Evolutionary conservation across 1,140 invertebrate species (phyloP), one percentile per base, ranked within the genome.

Genomic region (Papilio helenus): DNA sequence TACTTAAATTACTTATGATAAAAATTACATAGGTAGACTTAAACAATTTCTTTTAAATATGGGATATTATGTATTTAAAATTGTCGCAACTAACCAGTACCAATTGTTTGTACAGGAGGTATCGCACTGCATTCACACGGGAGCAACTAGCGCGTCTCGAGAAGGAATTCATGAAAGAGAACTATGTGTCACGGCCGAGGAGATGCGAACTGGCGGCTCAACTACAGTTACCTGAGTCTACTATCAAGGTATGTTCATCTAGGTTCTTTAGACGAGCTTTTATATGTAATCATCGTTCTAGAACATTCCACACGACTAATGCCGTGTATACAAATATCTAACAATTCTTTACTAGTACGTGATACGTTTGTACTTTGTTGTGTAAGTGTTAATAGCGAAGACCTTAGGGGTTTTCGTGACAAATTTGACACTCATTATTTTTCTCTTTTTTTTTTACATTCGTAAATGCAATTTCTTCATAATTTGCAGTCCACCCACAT

Each of bases 111-210:
- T n/a, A 18, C 77, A 96, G 99, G 79, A 95, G 99, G 72, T 99
- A 99, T 89, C 95, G 99, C 34, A 99, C 99, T 0, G 99, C 99
- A 0, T 99, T 99, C 94, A 99, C 98, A 1, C 95, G 99, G 39
- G 99, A 99, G 89, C 99, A 99, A 92, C 95, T 99, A 23, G 96
- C 96, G 0, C 95, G 98, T 55, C 94, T 99, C n/a, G 99, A 99
- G 93, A 98, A 99, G 87, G 99, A 99, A 92, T 99, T 99, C 92
- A 96, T 97, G 87, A 97, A 98, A 87, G 99, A 99, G 94, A 99
- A 99, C 93, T 99, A 99, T 92, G 99, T 99, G 0, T 99, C 98
- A 1, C 95, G 99, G 72, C 99, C 99, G 0, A 96, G 98, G 80
- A 95, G 99, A 80, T 99, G 98, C 90, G 99, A 99, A 93, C 93